These are phyloP conservation scores for Notothenia rossii DNA, from an alignment of 2,113 vertebrate genomes.

Conservation along the genomic window DNA sequence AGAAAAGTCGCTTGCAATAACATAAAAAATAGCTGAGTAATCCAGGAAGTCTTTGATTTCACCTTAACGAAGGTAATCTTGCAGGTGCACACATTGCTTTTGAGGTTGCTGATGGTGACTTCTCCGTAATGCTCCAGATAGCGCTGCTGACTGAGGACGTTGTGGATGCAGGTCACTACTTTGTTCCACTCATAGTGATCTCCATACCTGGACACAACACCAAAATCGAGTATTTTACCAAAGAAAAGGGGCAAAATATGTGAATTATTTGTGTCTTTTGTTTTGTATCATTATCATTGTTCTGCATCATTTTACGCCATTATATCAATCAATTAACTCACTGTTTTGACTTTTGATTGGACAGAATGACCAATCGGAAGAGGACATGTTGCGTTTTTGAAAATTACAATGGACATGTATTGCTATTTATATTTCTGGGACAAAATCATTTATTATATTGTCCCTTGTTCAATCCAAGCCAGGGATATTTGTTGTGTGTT, in stretches of 20 bases:
- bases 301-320: not conserved
- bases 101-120: conserved; percentile 90
- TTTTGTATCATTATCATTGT: no score
- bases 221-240: not conserved
- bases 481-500: not conserved
- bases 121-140: conserved; percentile 95
- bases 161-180: conserved; percentile 94
- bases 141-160: conserved; percentile 92
- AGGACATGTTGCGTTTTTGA: no score
- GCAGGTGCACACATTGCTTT: conserved; percentile 88
- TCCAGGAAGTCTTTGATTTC: not conserved
- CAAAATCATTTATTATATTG: no score
- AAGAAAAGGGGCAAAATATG: not conserved
- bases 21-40: no score
- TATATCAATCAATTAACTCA: not conserved
- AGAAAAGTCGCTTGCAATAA: no score
- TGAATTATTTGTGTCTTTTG: not conserved
- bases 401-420: no score
- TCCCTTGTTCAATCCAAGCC: not conserved
- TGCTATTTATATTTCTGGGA: no score
- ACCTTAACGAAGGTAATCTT: conserved; percentile 95
- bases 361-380: not conserved
- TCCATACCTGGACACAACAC: conserved; percentile 81
- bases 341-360: not conserved
- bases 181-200: conserved; percentile 98